Evolutionary conservation across 2,888 invertebrate genomes (phyloP), one percentile per base, ranked within the genome.

Genomic region (Conistra vaccinii): DNA sequence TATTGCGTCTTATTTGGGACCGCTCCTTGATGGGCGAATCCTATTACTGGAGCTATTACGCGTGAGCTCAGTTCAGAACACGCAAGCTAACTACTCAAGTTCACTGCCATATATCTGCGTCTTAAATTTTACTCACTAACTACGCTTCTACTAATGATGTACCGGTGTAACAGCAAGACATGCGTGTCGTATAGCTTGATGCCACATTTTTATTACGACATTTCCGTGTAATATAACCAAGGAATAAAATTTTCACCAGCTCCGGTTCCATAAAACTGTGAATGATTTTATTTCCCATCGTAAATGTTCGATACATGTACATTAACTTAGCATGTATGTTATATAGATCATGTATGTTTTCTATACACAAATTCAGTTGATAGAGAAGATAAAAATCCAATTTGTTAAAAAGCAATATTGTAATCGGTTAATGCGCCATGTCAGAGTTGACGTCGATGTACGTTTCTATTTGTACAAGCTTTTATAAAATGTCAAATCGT

Each of bases 281-380:
- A 84, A 85, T 69, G 78, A 78, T 76, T 86, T 80, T 78, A 87
- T 82, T 84, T 58, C 35, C 73, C 67, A 75, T 81, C 78, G 78
- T 87, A 84, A 82, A 87, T 76, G 29, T 87, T 87, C 76, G 74
- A 76, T 73, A 73, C 48, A 71, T 62, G 32, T 55, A 58, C 45
- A 80, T 81, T 69, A 76, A 80, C 51, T 58, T 57, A 74, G n/a
- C 14, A 60, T 51, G 26, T 35, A n/a, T 48, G 2, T 42, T 17
- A 23, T 23, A 51, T 42, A 68, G 20, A 39, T 39, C 7, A 32
- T 29, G 55, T 68, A 35, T 61, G 65, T 79, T 72, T 71, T 45
- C 75, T 71, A 39, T 73, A 68, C 35, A 70, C 60, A 70, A 69
- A 60, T 72, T 67, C 32, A 75, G 53, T 76, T 61, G 53, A 67